Base-by-base conservation (phyloP, 2,888 invertebrate genomes). In the Clitarchus hookeri region DNA sequence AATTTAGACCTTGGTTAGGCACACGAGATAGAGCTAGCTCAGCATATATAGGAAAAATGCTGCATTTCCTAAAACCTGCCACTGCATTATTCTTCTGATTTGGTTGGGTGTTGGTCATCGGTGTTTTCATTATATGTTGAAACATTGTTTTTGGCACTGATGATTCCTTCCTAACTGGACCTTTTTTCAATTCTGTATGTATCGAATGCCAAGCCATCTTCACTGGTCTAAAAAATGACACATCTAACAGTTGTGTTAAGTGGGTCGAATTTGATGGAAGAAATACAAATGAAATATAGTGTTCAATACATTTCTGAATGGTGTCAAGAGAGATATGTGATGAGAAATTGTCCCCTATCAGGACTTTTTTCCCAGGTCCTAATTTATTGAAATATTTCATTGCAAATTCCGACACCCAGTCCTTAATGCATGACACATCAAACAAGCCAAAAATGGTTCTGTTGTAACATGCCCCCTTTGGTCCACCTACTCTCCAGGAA, bases 391-490 rank as follows among this genome's bases (percentile, higher is more conserved):
- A 48, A 84, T 84, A 84, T 23, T 44, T n/a, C 8, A 84, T 48
- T 84, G 84, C 44, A 16, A 65, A 78, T 26, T 25, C n/a, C 0
- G n/a, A 12, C 25, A 87, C n/a, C n/a, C 87, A 87, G 8, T 86
- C 83, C 53, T 86, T 80, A 79, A 87, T 85, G 8, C 48, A 78
- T 25, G 13, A 26, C 79, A 80, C 44, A 19, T 87, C 87, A 84
- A 87, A 87, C 86, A 85, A 86, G 27, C 85, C 86, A 83, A 65
- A 65, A 0, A 48, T 48, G 83, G 65, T 87, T 8, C 84, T 27
- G 26, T 82, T 85, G 84, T 86, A 87, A 48, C 48, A 1, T 12
- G 84, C 44, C 16, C 85, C 86, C 6, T 19, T 13, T 44, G 65
- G 13, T 27, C 86, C 82, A 82, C 86, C 86, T 27, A 85, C 84